Conservation (phyloP, 2,888 invertebrate genomes). For the Drosophila merina region DNA sequence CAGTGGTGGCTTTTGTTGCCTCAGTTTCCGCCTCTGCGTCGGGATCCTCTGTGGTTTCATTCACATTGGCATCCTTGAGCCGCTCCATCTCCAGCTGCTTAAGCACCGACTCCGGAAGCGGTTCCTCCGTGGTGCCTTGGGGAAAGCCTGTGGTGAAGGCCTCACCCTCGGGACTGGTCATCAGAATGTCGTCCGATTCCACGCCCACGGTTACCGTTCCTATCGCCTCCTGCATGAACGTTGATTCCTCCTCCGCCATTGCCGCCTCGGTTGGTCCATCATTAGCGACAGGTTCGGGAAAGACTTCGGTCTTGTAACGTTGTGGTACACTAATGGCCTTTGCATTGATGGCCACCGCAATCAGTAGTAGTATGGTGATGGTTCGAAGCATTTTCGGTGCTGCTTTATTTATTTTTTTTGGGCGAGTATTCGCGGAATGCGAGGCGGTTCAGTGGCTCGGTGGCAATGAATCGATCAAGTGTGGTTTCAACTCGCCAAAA, state of each 20-base stretch:
- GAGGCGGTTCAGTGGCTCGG: conserved; percentile 32
- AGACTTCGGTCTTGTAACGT: not conserved
- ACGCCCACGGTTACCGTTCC: conserved; percentile 49
- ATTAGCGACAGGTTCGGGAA: not conserved
- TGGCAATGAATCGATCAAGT: conserved; percentile 62
- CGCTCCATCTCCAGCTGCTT: conserved; percentile 41
- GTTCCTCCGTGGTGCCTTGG: conserved; percentile 48
- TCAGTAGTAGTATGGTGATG: conserved; percentile 18
- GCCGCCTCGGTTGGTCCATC: not conserved
- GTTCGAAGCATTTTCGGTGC: conserved; percentile 28
- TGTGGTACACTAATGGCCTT: not conserved
- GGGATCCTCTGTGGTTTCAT: not conserved
- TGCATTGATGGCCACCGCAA: conserved; percentile 27
- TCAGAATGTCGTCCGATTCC: conserved; percentile 49
- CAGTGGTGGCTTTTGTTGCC: not conserved
- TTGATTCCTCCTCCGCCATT: conserved; percentile 8
- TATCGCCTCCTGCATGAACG: conserved; percentile 9
- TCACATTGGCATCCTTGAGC: not conserved
- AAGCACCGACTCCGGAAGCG: conserved; percentile 56
- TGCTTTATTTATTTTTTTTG: conserved; percentile 4
- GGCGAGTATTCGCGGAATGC: conserved; percentile 39
- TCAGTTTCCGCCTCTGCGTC: not conserved
- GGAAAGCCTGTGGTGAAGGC: conserved; percentile 34
- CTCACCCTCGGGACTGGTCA: conserved; percentile 48
- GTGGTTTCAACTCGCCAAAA: conserved; percentile 28